These are phyloP conservation scores for Lasioglossum zephyrum DNA, from an alignment of 2,888 invertebrate species.

Conservation along the genomic window DNA sequence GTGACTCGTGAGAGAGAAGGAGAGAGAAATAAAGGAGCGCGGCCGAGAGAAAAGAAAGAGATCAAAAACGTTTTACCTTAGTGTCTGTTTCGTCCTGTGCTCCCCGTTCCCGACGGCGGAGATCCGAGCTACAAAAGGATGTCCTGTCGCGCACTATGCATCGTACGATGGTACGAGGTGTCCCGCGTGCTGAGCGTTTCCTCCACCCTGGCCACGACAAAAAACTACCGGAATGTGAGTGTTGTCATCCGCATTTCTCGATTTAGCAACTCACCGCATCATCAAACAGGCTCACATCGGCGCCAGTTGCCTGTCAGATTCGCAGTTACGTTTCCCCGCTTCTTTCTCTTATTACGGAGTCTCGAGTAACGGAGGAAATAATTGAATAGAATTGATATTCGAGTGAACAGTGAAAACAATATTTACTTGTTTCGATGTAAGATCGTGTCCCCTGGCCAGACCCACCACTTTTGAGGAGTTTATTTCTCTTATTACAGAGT, in stretches of 20 bases:
- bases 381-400: not conserved
- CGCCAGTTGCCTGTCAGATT: not conserved
- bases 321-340: not conserved
- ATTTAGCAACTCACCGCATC: not conserved
- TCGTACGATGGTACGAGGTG: conserved; percentile 77
- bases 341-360: not conserved
- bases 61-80: not conserved
- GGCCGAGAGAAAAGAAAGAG: not conserved
- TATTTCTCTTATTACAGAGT: not conserved
- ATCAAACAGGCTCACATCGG: not conserved
- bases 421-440: too few relatives aligned
- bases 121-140: conserved; percentile 59
- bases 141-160: conserved; percentile 76
- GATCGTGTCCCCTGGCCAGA: too few relatives aligned
- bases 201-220: conserved; percentile 73
- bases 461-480: too few relatives aligned
- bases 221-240: conserved; percentile 78
- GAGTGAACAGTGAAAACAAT: too few relatives aligned
- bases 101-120: conserved; percentile 17
- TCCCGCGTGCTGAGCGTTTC: conserved; percentile 78
- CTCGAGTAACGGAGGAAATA: not conserved
- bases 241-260: conserved; percentile 1
- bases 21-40: not conserved
- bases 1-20: conserved; percentile 47
- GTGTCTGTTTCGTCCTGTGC: conserved; percentile 21